Evolutionary conservation across 2,888 invertebrate species (phyloP).

Genomic region (Mechanitis messenoides): DNA sequence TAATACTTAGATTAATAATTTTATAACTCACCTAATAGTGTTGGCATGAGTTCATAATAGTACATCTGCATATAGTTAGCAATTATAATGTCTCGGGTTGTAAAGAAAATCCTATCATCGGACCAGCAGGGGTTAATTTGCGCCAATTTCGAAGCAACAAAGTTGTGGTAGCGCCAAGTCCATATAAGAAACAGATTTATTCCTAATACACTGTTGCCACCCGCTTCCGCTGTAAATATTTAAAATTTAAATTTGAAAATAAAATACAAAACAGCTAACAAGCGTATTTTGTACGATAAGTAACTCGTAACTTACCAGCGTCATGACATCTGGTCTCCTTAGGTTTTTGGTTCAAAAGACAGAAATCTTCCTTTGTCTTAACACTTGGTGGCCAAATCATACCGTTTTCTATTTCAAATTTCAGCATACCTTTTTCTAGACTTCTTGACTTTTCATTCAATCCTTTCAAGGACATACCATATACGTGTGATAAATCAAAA

Average conservation of each 20-base stretch:
- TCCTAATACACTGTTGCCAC: constrained; percentile 32
- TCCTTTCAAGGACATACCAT: constrained; percentile 28
- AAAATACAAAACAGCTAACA: not conserved
- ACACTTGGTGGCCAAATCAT: constrained; percentile 38
- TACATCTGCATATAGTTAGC: constrained; percentile 39
- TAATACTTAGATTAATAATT: no score
- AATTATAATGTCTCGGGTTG: constrained; percentile 45
- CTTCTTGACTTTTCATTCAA: constrained; percentile 30
- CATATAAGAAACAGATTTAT: constrained; percentile 38
- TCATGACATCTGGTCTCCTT: constrained; percentile 50
- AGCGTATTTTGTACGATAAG: no score
- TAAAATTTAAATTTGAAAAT: not conserved
- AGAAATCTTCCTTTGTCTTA: constrained; percentile 24
- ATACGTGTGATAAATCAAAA: constrained; percentile 38
- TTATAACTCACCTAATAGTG: constrained; percentile 38
- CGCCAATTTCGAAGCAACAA: constrained; percentile 36
- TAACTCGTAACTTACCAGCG: constrained; percentile 33
- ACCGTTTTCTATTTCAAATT: constrained; percentile 34
- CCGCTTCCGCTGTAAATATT: constrained; percentile 31
- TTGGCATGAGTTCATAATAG: constrained; percentile 39
- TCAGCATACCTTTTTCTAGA: constrained; percentile 35
- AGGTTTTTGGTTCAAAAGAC: constrained; percentile 37
- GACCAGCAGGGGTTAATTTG: constrained; percentile 45
- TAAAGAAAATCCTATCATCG: constrained; percentile 41
- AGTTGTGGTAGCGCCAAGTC: constrained; percentile 45